phyloP scores from a whole-genome alignment of 2,113 vertebrate species.

The Okapia johnstoni region DNA sequence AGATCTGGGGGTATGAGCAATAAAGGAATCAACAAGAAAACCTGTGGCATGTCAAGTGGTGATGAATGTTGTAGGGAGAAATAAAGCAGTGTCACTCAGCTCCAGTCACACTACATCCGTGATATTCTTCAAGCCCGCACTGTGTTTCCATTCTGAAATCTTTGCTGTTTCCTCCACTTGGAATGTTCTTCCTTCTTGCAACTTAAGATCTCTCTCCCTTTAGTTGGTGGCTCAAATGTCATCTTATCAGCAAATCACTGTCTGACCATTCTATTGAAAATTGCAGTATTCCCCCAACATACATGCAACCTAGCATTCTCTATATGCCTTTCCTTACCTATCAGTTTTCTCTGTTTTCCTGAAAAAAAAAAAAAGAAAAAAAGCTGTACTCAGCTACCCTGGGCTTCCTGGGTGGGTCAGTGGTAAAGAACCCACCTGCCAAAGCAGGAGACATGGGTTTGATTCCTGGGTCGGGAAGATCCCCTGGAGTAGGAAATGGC shows the following conservation, averaged over 20 bases:
- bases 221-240: not conserved
- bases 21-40: not conserved
- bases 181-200: not conserved
- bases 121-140: not conserved
- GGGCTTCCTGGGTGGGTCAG: not conserved
- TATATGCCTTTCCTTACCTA: not conserved
- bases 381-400: not conserved
- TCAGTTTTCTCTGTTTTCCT: not conserved
- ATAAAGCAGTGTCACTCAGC: not conserved
- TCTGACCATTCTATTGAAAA: not conserved
- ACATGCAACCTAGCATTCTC: not conserved
- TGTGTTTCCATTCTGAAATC: not conserved
- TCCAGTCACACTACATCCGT: not conserved
- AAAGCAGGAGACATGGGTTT: not conserved
- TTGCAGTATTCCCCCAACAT: not conserved
- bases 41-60: not conserved
- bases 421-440: not conserved
- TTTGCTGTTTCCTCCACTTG: not conserved
- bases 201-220: not conserved
- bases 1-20: not conserved
- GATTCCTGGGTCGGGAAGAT: not conserved
- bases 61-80: not conserved
- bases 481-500: not conserved
- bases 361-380: not conserved
- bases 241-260: not conserved